Conservation (phyloP, 2,113 vertebrate species). For the Penelope pileata region DNA sequence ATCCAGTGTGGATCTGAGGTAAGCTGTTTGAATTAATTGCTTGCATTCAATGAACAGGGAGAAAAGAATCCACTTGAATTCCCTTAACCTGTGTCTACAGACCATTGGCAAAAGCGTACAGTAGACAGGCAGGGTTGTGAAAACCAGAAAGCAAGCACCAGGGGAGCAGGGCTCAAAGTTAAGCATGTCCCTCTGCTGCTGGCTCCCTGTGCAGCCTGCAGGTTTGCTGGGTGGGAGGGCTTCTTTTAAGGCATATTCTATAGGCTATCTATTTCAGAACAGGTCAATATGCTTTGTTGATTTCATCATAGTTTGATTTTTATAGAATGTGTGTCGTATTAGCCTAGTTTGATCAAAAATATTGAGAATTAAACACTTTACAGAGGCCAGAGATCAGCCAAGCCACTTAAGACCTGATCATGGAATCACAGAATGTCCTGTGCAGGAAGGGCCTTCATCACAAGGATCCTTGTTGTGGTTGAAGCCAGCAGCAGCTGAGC, state of each 20-base stretch:
- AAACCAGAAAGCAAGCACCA: background rate
- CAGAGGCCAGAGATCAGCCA: background rate
- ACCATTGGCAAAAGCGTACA: background rate
- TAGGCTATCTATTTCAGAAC: background rate
- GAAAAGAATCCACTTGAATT: background rate
- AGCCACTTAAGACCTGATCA: background rate
- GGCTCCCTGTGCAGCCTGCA: background rate
- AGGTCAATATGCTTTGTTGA: background rate
- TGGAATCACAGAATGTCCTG: too few relatives aligned
- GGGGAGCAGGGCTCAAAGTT: background rate
- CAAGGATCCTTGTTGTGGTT: too few relatives aligned
- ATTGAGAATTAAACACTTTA: background rate
- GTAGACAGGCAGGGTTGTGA: background rate
- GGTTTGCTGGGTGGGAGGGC: background rate
- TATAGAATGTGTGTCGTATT: background rate
- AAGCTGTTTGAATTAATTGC: background rate
- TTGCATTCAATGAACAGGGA: background rate
- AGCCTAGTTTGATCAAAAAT: background rate
- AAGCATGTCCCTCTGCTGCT: background rate
- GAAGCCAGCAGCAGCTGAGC: too few relatives aligned
- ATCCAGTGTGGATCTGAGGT: background rate
- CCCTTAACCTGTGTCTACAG: background rate
- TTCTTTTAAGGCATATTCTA: background rate
- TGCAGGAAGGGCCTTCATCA: too few relatives aligned
- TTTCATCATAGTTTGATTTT: background rate